A percentile compares a stretch with the other conserved stretches of the same genome.
phyloP scores from a whole-genome alignment of 2,113 vertebrate genomes.

The Channa maculata region DNA sequence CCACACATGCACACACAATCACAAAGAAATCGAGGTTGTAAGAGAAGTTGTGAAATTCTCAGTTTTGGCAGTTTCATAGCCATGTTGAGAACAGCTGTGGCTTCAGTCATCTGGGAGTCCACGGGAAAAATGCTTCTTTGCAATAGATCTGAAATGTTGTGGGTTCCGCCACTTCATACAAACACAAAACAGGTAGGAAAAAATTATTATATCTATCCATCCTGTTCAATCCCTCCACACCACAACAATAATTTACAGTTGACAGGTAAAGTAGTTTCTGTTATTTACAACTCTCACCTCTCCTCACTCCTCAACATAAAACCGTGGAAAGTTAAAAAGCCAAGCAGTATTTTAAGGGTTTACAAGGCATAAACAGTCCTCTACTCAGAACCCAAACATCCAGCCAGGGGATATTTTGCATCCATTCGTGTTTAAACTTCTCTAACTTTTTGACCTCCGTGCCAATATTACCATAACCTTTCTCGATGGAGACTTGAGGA shows the following conservation, averaged over 20 bases:
- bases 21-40: neutral
- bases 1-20: neutral
- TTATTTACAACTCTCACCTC: conserved; percentile 22
- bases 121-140: neutral
- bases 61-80: conserved; percentile 39
- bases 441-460: conserved; percentile 31
- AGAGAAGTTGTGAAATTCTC: conserved; percentile 37
- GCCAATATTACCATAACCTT: conserved; percentile 35
- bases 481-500: conserved; percentile 4
- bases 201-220: conserved; percentile 5
- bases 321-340: conserved; percentile 40
- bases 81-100: conserved; percentile 46
- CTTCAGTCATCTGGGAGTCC: conserved; percentile 15
- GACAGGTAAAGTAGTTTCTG: conserved; percentile 6
- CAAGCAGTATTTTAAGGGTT: conserved; percentile 14
- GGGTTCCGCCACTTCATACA: neutral
- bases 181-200: conserved; percentile 4
- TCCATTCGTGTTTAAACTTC: conserved; percentile 48
- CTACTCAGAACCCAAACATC: conserved; percentile 49
- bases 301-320: conserved; percentile 8
- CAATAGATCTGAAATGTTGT: conserved; percentile 9
- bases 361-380: conserved; percentile 28
- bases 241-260: neutral
- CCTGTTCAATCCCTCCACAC: neutral
- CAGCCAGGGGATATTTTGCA: conserved; percentile 56